Base-by-base conservation (phyloP, 2,888 invertebrate species). In the Agrenia bidenticulata region DNA sequence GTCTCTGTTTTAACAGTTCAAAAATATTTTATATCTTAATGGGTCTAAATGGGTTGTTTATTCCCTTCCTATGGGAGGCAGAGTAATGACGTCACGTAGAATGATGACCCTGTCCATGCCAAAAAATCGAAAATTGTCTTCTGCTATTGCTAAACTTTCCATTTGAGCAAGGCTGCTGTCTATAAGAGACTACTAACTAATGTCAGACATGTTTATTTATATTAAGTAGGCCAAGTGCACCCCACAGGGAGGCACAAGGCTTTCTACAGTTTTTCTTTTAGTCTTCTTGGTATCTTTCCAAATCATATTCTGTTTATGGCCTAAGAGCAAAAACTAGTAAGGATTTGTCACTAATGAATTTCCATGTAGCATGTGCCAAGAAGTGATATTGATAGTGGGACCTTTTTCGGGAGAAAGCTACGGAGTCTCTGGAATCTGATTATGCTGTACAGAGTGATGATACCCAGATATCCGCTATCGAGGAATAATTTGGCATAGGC, bases 11-110 rank as follows among this genome's bases (percentile, higher is more conserved):
- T 53, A 53, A 49, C 39, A 53, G 51, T 21, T 41, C 41, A 51
- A 61, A 61, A 7, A 7, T 61, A 61, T 53, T 61, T 61, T 61
- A 54, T 61, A 64, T 27, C 54, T 27, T 64, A 63, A 63, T 54
- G 64, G 54, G 59, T 50, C 54, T 59, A 59, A 64, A 64, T 64
- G 64, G 64, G 55, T 51, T 64, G 64, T 64, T 64, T 64, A 64
- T 58, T 59, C 64, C 49, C 37, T 64, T 64, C n/a, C 53, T 59
- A 59, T 39, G 51, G 50, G 45, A 51, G 50, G 41, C 41, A 45
- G 41, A 51, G 51, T 42, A 39, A 27, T 64, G 64, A 64, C 64
- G 64, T 64, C 64, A 64, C 59, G 56, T 26, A 57, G 59, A 64
- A 54, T 57, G 53, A 41, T 51, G 53, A 39, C 26, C 53, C 41